Percentiles rank a stretch among this genome's conserved stretches.
These are phyloP conservation scores for Gonioctena quinquepunctata DNA, from an alignment of 1,140 invertebrate genomes.

Conservation along the genomic window DNA sequence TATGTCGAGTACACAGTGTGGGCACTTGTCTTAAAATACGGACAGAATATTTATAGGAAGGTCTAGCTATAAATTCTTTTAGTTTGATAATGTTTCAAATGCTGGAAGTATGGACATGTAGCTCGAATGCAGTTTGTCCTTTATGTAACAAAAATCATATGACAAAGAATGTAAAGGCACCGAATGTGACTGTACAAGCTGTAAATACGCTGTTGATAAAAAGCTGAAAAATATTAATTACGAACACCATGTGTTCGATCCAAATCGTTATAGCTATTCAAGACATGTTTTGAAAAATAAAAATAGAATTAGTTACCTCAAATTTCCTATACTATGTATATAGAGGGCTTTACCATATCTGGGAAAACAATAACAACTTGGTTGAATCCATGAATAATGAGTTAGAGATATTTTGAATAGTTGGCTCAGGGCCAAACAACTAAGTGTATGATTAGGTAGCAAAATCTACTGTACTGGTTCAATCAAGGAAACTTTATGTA, in stretches of 20 bases:
- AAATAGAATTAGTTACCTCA: too few species aligned
- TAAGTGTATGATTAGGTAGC: too few species aligned
- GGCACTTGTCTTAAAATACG: neutral
- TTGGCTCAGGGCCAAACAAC: too few species aligned
- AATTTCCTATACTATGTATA: too few species aligned
- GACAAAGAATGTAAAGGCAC: neutral
- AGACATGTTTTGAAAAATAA: neutral
- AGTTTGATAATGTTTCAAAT: neutral
- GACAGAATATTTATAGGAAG: neutral
- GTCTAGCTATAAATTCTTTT: too few species aligned
- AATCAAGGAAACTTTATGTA: too few species aligned
- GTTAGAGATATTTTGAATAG: too few species aligned
- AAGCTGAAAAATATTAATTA: neutral
- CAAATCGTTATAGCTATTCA: neutral
- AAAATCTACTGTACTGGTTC: too few species aligned
- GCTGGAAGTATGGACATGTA: neutral
- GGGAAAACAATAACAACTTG: too few species aligned
- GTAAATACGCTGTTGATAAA: neutral
- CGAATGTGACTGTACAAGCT: neutral
- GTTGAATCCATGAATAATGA: too few species aligned
- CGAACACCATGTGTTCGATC: too few species aligned
- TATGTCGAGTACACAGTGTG: neutral
- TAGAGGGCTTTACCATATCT: too few species aligned
- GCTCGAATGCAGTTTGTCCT: neutral
- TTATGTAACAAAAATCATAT: neutral